These are phyloP conservation scores for Gymnogyps californianus DNA, from an alignment of 2,113 vertebrate species.

Conservation along the genomic window DNA sequence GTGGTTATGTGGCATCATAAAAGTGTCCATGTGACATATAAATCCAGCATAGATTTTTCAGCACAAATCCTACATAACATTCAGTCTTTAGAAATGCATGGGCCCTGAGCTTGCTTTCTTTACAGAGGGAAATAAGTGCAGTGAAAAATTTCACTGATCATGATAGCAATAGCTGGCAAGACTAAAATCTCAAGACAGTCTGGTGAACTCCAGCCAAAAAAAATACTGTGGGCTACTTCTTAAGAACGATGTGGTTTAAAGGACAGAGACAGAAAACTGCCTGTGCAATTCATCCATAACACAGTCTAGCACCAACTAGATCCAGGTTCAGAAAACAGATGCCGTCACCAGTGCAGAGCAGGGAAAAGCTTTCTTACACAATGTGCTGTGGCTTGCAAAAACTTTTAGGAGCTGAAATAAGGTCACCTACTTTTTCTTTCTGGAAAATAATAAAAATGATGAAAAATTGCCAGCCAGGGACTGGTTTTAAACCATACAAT, in stretches of 20 bases:
- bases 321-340: constrained; percentile 18
- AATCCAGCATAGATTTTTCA: neutral
- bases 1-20: neutral
- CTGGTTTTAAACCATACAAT: neutral
- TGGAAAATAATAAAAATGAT: neutral
- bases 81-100: neutral
- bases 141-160: neutral
- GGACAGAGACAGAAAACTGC: neutral
- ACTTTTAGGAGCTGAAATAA: neutral
- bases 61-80: neutral
- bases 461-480: neutral
- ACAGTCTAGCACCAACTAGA: neutral
- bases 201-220: neutral
- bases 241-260: neutral
- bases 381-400: neutral
- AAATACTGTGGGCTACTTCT: neutral
- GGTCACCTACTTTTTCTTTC: neutral
- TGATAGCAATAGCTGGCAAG: neutral
- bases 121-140: neutral
- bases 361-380: neutral
- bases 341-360: neutral
- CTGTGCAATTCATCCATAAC: neutral
- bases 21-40: neutral
- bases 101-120: neutral
- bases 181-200: neutral